Percentiles rank a stretch among this genome's conserved stretches.
Evolutionary conservation across 37 sponge, comb jelly and placozoan genomes (phyloP).

Genomic region (Cliona cf. orientalis): DNA sequence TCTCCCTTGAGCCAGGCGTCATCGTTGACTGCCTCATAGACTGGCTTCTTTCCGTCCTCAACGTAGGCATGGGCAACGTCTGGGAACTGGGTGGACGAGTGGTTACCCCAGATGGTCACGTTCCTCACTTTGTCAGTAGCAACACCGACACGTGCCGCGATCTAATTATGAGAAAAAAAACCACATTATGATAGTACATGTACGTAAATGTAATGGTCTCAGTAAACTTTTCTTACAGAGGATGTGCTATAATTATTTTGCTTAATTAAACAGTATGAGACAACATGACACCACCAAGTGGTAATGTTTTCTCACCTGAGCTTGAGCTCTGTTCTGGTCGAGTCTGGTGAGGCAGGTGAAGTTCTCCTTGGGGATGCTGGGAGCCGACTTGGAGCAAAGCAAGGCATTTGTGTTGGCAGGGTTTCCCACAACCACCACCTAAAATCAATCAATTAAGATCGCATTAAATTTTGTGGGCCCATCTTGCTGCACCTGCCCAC

Average conservation of each 20-base stretch:
- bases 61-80: conserved; percentile 89
- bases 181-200: background rate
- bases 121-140: conserved; percentile 72
- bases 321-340: conserved; percentile 95
- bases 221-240: too few relatives aligned
- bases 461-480: too few relatives aligned
- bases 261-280: too few relatives aligned
- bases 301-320: conserved; percentile 75
- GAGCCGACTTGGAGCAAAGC: conserved; percentile 73
- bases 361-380: conserved; percentile 88
- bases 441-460: too few relatives aligned
- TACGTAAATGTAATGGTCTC: too few relatives aligned
- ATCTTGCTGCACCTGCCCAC: too few relatives aligned
- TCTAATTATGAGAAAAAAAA: conserved; percentile 20
- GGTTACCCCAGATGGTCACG: conserved; percentile 99
- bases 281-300: too few relatives aligned
- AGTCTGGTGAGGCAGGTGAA: conserved; percentile 96
- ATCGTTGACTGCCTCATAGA: conserved; percentile 81
- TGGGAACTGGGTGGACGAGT: conserved; percentile 99
- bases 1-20: conserved; percentile 98
- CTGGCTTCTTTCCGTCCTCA: conserved; percentile 35
- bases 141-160: conserved; percentile 77
- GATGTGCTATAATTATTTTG: too few relatives aligned
- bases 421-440: conserved; percentile 98
- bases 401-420: conserved; percentile 99